Evolutionary conservation across 2,113 vertebrate species (phyloP).

Genomic region (Tauraco erythrolophus): DNA sequence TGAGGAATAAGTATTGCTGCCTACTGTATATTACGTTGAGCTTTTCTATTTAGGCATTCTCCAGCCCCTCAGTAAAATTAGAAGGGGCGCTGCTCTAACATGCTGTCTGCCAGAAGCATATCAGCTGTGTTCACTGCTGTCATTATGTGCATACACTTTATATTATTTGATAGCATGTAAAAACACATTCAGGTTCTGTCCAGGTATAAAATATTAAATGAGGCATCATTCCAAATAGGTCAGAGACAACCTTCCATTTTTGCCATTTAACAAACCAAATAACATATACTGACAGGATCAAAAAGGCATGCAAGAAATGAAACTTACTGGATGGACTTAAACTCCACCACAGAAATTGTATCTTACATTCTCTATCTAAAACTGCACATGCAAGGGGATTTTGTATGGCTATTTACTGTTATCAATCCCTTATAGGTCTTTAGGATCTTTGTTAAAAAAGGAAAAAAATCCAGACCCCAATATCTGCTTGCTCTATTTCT

Average conservation of each 20-base stretch:
- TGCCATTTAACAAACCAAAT: not conserved
- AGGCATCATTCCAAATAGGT: not conserved
- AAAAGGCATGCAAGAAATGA: not conserved
- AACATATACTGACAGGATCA: not conserved
- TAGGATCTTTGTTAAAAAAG: not conserved
- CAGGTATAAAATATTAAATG: not conserved
- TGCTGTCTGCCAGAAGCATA: not conserved
- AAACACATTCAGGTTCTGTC: not conserved
- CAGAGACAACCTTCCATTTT: not conserved
- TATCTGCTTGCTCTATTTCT: not conserved
- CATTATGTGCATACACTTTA: constrained; percentile 27
- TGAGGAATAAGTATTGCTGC: not conserved
- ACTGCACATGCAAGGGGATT: not conserved
- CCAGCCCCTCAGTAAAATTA: not conserved
- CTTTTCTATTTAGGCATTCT: not conserved
- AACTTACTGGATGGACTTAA: not conserved
- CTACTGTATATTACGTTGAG: not conserved
- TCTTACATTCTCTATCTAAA: not conserved
- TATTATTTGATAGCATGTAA: constrained; percentile 20
- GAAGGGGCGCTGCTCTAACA: not conserved
- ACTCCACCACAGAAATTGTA: not conserved
- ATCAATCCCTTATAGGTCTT: not conserved
- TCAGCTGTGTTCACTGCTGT: not conserved
- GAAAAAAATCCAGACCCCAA: not conserved
- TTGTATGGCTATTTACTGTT: not conserved